A percentile compares a stretch with the other conserved stretches of the same genome.
phyloP scores from a whole-genome alignment of 37 sponge, comb jelly and placozoan species.

The Geodia barretti region DNA sequence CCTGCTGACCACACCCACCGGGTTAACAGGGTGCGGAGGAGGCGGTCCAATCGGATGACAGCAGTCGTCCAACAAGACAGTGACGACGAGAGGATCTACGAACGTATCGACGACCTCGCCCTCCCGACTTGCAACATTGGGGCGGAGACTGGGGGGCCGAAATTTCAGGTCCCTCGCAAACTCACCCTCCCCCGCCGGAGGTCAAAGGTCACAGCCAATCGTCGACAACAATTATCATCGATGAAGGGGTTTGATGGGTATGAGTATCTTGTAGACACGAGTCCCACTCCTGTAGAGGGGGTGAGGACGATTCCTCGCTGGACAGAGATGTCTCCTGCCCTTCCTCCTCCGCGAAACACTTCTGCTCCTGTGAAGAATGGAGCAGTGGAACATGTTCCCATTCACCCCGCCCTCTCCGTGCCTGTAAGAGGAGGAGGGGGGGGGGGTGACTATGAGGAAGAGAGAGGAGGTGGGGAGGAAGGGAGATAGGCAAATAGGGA shows the following conservation, averaged over 20 bases:
- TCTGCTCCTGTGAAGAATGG: background rate
- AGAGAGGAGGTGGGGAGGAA: too few relatives aligned
- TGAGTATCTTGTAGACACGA: background rate
- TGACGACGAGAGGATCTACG: background rate
- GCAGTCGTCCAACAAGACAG: too few relatives aligned
- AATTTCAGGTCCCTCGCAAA: background rate
- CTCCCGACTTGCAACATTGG: background rate
- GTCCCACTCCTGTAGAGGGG: background rate
- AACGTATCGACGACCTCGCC: background rate
- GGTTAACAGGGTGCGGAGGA: background rate
- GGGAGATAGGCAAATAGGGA: too few relatives aligned
- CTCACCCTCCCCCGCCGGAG: background rate
- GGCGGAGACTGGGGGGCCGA: too few relatives aligned
- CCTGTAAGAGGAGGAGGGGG: background rate
- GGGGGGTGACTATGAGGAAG: too few relatives aligned
- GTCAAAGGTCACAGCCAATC: background rate
- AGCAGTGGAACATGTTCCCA: background rate
- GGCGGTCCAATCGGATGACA: background rate
- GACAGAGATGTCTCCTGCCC: background rate
- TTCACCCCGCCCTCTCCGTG: background rate
- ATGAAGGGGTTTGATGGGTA: background rate
- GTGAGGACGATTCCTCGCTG: background rate
- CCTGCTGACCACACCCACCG: background rate
- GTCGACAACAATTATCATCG: background rate
- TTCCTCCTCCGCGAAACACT: background rate